phyloP scores from a whole-genome alignment of 1,140 invertebrate genomes.

The Drosophila athabasca region DNA sequence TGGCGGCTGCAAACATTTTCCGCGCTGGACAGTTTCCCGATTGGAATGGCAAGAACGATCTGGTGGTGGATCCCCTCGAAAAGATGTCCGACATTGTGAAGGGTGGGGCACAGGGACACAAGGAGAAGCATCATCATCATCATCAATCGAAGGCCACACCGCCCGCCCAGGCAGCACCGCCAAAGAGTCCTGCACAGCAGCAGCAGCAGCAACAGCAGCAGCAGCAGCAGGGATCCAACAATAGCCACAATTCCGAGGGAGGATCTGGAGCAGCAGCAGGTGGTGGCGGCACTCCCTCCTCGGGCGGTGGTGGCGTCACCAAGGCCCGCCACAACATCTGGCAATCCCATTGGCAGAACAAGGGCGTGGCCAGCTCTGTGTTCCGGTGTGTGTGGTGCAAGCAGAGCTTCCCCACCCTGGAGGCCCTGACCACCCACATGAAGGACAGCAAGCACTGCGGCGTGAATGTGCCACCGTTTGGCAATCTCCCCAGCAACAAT shows the following conservation, averaged over 20 bases:
- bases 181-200: slow-evolving; percentile 56
- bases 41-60: slow-evolving; percentile 92
- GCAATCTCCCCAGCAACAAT: slow-evolving; percentile 75
- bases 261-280: slow-evolving; percentile 83
- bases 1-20: slow-evolving; percentile 89
- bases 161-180: slow-evolving; percentile 32
- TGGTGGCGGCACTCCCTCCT: slow-evolving; percentile 14
- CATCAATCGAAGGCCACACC: slow-evolving; percentile 45
- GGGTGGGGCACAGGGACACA: slow-evolving; percentile 39
- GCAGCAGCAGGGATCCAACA: not conserved
- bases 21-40: slow-evolving; percentile 87
- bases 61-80: slow-evolving; percentile 91
- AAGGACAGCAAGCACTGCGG: slow-evolving; percentile 97
- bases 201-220: slow-evolving; percentile 6
- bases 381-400: slow-evolving; percentile 98
- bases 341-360: slow-evolving; percentile 97
- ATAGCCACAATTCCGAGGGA: slow-evolving; percentile 43
- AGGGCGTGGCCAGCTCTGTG: slow-evolving; percentile 96
- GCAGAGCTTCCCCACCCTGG: slow-evolving; percentile 94
- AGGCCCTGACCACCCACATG: slow-evolving; percentile 96
- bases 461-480: slow-evolving; percentile 89
- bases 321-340: slow-evolving; percentile 91
- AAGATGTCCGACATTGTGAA: slow-evolving; percentile 93
- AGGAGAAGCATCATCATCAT: slow-evolving; percentile 83
- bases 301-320: slow-evolving; percentile 84